These are phyloP conservation scores for Trypoxylon attenuatum DNA, from an alignment of 2,888 invertebrate genomes.

Conservation along the genomic window DNA sequence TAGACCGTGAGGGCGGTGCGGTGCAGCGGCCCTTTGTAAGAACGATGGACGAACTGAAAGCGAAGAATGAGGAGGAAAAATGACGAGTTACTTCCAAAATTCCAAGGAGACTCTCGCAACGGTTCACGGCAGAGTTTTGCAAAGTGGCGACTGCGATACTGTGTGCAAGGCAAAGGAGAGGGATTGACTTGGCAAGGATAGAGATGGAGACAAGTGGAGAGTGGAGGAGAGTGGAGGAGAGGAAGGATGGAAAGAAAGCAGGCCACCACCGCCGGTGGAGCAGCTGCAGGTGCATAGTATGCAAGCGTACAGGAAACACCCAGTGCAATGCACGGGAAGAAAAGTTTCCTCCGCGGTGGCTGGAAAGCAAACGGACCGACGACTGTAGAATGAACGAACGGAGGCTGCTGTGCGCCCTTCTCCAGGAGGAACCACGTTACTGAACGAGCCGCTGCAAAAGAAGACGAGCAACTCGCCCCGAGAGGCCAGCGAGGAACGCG, in stretches of 20 bases:
- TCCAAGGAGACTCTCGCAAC: background rate
- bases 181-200: too few species aligned
- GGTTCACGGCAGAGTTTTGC: background rate
- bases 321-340: background rate
- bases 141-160: too few species aligned
- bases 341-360: background rate
- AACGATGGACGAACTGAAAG: background rate
- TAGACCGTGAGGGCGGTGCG: background rate
- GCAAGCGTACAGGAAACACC: too few species aligned
- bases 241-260: background rate
- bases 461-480: constrained; percentile 3
- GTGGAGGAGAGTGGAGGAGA: constrained; percentile 8
- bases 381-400: constrained; percentile 6
- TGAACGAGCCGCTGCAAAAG: background rate
- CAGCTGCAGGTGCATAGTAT: too few species aligned
- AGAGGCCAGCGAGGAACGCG: background rate
- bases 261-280: too few species aligned
- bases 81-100: background rate
- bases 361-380: constrained; percentile 14
- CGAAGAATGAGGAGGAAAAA: background rate
- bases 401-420: too few species aligned
- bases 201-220: background rate
- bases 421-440: background rate
- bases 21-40: background rate
- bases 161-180: too few species aligned